Base-by-base conservation (phyloP, 2,888 invertebrate genomes). In the Drosophila dives region DNA sequence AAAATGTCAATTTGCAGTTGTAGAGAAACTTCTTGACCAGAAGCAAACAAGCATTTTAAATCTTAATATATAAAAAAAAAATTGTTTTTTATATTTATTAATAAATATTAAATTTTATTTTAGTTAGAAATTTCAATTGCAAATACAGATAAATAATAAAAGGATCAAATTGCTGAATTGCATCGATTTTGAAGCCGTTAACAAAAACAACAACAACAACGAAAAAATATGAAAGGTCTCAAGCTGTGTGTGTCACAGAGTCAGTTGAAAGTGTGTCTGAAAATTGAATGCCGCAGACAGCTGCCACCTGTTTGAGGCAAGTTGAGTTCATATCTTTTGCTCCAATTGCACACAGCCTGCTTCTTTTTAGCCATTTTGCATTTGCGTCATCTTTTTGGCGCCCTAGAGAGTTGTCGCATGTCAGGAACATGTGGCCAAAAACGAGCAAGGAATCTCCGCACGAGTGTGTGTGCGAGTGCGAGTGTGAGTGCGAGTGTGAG, bases 381-480 rank as follows among this genome's bases (percentile, higher is more conserved):
- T 17, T 62, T 45, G 3, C 72, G 72, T 72, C 72, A 60, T 72
- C 72, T 58, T 66, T 72, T 64, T 72, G 64, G 72, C 40, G 33
- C 38, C 50, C 50, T 38, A 48, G 20, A 45, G 55, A 55, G 56
- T 33, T 32, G 38, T 36, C 26, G 38, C 23, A 34, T 50, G 55
- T 12, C 66, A 49, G 45, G 15, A 11, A 38, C 36, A 49, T 56
- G 59, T 20, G 20, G 34, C 56, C 59, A 77, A 80, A 77, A 80
- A 67, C 62, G 51, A 60, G 64, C 72, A 80, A 77, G 72, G 76
- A 75, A 72, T 66, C 51, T 55, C 50, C 70, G 53, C 32, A 65
- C 45, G 3, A 45, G 45, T 23, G 23, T 4, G 15, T 23, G 23
- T 56, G 33, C 5, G 58, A 40, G 40, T 56, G 20, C 7, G 8